phyloP scores from a whole-genome alignment of 1,140 invertebrate species.

The Gonatopus flavifemur region DNA sequence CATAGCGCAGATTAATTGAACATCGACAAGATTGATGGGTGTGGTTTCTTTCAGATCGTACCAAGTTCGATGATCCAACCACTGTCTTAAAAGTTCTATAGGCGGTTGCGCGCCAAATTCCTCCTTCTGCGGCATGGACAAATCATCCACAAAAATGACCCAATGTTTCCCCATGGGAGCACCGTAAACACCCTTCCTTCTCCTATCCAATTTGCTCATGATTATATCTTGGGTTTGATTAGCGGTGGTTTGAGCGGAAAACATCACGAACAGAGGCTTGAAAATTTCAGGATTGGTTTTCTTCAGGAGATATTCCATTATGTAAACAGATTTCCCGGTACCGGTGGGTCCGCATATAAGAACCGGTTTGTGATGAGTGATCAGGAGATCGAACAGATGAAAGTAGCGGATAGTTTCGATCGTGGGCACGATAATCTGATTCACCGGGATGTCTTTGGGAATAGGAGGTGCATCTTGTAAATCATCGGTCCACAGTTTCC shows the following conservation, averaged over 20 bases:
- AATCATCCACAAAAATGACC: constrained; percentile 92
- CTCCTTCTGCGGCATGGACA: constrained; percentile 89
- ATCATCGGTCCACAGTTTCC: constrained; percentile 87
- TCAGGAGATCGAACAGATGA: constrained; percentile 74
- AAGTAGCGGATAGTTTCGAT: constrained; percentile 85
- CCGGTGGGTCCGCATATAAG: constrained; percentile 91
- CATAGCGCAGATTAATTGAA: constrained; percentile 88
- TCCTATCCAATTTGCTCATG: constrained; percentile 92
- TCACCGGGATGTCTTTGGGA: constrained; percentile 84
- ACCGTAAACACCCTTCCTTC: constrained; percentile 71
- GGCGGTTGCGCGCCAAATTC: constrained; percentile 90
- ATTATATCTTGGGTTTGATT: constrained; percentile 96
- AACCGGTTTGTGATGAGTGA: constrained; percentile 78
- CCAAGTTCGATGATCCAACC: constrained; percentile 91
- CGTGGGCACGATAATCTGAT: constrained; percentile 92
- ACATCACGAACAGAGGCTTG: constrained; percentile 86
- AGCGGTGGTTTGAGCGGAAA: constrained; percentile 94
- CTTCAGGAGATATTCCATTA: constrained; percentile 82
- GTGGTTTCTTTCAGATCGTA: constrained; percentile 86
- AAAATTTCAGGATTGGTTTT: constrained; percentile 77
- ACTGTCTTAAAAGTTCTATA: constrained; percentile 88
- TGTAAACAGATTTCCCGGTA: constrained; percentile 90
- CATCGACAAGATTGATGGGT: constrained; percentile 82
- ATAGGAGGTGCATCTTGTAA: constrained; percentile 76
- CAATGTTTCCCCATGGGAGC: constrained; percentile 40